Evolutionary conservation across 2,113 vertebrate genomes (phyloP).

Genomic region (Leptobrachium leishanense): DNA sequence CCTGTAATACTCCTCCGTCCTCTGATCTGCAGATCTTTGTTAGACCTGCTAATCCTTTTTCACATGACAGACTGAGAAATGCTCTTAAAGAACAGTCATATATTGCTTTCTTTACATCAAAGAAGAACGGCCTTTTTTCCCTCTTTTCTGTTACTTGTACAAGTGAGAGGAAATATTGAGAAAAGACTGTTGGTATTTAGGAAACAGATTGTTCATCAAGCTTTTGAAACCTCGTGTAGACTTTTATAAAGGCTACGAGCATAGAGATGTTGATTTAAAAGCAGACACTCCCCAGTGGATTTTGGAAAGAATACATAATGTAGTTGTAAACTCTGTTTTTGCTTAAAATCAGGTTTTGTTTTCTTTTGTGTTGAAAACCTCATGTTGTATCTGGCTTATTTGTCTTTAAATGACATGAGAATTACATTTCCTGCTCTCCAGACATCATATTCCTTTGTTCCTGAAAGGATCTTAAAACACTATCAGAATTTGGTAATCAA

Average conservation of each 20-base stretch:
- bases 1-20: constrained; percentile 68
- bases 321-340: not conserved
- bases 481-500: no score
- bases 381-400: no score
- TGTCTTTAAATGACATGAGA: no score
- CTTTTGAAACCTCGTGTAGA: constrained; percentile 4
- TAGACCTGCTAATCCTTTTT: constrained; percentile 81
- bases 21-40: constrained; percentile 76
- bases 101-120: constrained; percentile 76
- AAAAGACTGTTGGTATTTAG: constrained; percentile 57
- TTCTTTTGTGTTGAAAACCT: no score
- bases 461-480: no score
- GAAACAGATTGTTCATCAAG: constrained; percentile 18
- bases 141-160: constrained; percentile 56
- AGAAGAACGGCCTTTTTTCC: constrained; percentile 60
- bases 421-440: no score
- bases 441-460: no score
- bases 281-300: not conserved
- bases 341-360: not conserved
- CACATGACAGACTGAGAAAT: constrained; percentile 80
- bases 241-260: not conserved
- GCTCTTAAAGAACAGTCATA: constrained; percentile 76
- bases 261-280: constrained; percentile 8
- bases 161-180: constrained; percentile 69
- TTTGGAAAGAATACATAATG: not conserved